phyloP scores from a whole-genome alignment of 2,113 vertebrate species.

The Spheniscus mendiculus region DNA sequence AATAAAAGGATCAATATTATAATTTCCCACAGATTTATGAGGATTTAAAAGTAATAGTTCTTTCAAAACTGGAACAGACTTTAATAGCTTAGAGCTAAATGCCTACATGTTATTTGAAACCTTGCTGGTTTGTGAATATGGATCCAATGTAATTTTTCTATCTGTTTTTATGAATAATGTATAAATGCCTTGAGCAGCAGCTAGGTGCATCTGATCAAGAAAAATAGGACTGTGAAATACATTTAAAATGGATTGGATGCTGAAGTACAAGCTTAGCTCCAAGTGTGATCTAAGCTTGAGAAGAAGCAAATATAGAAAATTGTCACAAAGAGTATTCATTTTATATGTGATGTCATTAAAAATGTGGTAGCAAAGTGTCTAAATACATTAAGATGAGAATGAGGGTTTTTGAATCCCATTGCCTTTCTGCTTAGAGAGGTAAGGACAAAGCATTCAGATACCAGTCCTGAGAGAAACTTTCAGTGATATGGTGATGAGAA shows the following conservation, averaged over 20 bases:
- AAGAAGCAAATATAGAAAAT: background rate
- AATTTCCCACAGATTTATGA: slow-evolving; percentile 31
- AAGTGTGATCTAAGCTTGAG: background rate
- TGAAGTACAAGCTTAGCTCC: background rate
- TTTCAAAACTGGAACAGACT: slow-evolving; percentile 25
- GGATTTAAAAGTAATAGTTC: slow-evolving; percentile 53
- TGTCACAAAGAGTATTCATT: background rate
- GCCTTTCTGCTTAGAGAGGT: background rate
- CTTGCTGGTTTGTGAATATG: slow-evolving; percentile 36
- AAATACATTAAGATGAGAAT: background rate
- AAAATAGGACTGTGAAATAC: background rate
- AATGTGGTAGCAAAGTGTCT: background rate
- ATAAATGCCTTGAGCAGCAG: background rate
- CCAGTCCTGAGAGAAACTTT: background rate
- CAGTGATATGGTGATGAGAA: background rate
- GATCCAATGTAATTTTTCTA: slow-evolving; percentile 34
- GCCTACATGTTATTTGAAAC: slow-evolving; percentile 19
- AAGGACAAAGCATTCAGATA: background rate
- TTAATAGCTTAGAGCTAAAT: slow-evolving; percentile 18
- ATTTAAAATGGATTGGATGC: background rate
- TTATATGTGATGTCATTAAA: background rate
- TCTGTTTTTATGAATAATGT: slow-evolving; percentile 39
- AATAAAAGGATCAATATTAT: slow-evolving; percentile 41
- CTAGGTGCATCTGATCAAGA: slow-evolving; percentile 24
- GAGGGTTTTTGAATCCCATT: background rate